A percentile compares a stretch with the other conserved stretches of the same genome.
Evolutionary conservation across 2,113 vertebrate species (phyloP).

Genomic region (Parus major): DNA sequence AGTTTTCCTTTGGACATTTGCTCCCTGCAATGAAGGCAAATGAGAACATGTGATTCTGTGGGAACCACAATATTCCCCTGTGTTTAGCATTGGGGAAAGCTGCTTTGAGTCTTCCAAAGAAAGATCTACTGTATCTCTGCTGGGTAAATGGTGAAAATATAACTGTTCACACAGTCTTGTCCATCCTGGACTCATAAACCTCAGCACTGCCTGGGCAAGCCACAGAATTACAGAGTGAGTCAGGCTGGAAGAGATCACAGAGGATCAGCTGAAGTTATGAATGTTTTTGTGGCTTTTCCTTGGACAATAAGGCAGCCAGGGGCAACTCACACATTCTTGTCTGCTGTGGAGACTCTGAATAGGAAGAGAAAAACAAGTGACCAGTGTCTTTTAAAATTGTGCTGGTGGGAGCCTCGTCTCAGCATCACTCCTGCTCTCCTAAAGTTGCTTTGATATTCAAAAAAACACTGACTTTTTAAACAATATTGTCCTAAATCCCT

Average conservation of each 20-base stretch:
- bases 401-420: background rate
- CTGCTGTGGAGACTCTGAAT: background rate
- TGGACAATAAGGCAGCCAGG: background rate
- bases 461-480: slow-evolving; percentile 37
- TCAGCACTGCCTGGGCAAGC: background rate
- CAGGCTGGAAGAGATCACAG: background rate
- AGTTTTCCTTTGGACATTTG: background rate
- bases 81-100: background rate
- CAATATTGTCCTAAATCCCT: slow-evolving; percentile 37
- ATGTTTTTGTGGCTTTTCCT: background rate
- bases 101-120: background rate
- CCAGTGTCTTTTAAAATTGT: slow-evolving; percentile 39
- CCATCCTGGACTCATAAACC: background rate
- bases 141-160: background rate
- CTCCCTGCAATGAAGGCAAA: background rate
- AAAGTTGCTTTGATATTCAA: slow-evolving; percentile 53
- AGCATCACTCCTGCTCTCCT: background rate
- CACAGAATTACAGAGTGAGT: background rate
- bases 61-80: background rate
- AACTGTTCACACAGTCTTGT: background rate
- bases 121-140: background rate
- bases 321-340: background rate
- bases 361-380: background rate
- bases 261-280: background rate
- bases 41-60: background rate